Evolutionary conservation across 2,888 invertebrate species (phyloP).

Genomic region (Volucella inanis): DNA sequence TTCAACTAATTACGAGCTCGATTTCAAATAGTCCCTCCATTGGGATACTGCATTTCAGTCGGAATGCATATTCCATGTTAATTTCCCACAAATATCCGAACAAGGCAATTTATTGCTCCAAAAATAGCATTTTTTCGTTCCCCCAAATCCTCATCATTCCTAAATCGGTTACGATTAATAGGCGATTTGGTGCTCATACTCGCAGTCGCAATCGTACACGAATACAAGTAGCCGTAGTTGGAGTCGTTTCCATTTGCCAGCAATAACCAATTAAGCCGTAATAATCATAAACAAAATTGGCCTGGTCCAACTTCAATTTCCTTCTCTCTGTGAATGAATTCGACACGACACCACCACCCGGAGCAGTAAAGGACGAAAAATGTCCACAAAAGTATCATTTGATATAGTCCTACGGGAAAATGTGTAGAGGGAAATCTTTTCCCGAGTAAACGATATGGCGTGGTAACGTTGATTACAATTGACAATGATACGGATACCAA

Average conservation of each 20-base stretch:
- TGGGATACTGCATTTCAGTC: constrained; percentile 29
- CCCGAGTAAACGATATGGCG: constrained; percentile 59
- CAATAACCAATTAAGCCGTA: constrained; percentile 64
- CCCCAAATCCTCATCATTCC: constrained; percentile 36
- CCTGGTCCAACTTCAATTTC: background rate
- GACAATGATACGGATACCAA: constrained; percentile 46
- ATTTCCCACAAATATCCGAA: constrained; percentile 49
- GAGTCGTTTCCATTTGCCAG: constrained; percentile 1
- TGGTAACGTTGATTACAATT: constrained; percentile 67
- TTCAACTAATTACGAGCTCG: constrained; percentile 57
- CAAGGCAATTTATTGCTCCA: constrained; percentile 25
- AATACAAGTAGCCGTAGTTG: too few species aligned
- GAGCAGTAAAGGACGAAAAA: constrained; percentile 9
- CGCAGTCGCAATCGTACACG: too few species aligned
- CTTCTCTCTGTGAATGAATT: background rate
- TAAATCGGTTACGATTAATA: constrained; percentile 65
- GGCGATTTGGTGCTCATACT: background rate
- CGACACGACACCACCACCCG: background rate
- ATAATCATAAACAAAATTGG: constrained; percentile 72
- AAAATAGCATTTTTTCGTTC: constrained; percentile 1
- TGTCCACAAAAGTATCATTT: constrained; percentile 62
- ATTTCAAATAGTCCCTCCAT: constrained; percentile 13
- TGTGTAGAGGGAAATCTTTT: constrained; percentile 48
- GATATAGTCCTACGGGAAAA: constrained; percentile 45
- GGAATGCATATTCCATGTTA: constrained; percentile 69